Evolutionary conservation across 2,888 invertebrate genomes (phyloP).

Genomic region (Drosophila picticornis): DNA sequence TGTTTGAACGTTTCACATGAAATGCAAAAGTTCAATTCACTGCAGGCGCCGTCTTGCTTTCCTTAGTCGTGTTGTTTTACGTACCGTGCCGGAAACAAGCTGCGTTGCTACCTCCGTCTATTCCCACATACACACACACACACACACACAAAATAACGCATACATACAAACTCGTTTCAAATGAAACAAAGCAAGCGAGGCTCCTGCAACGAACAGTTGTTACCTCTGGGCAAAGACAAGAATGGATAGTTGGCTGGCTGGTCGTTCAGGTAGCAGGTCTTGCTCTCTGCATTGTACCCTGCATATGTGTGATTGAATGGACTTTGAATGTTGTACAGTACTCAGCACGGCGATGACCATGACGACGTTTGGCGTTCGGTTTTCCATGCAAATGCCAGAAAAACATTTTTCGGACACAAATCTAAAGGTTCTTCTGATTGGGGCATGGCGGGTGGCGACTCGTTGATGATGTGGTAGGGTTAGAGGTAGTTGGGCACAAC

Average conservation of each 20-base stretch:
- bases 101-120: conserved; percentile 36
- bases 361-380: conserved; percentile 63
- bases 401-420: conserved; percentile 75
- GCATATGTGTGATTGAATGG: conserved; percentile 66
- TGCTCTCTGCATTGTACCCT: conserved; percentile 24
- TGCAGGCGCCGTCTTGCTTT: conserved; percentile 75
- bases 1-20: conserved; percentile 69
- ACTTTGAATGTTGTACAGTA: conserved; percentile 72
- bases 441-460: neutral
- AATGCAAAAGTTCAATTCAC: conserved; percentile 81
- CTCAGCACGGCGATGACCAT: conserved; percentile 56
- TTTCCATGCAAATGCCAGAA: conserved; percentile 70
- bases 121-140: conserved; percentile 18
- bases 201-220: conserved; percentile 73
- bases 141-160: neutral
- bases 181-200: conserved; percentile 71
- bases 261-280: conserved; percentile 31
- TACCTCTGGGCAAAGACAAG: conserved; percentile 78
- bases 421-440: conserved; percentile 43
- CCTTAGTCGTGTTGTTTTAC: conserved; percentile 70
- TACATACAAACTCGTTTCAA: conserved; percentile 31
- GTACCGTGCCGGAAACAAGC: conserved; percentile 68
- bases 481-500: conserved; percentile 24
- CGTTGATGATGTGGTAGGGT: neutral
- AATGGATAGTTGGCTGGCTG: conserved; percentile 32